Evolutionary conservation across 2,113 vertebrate genomes (phyloP).

Genomic region (Leptobrachium leishanense): DNA sequence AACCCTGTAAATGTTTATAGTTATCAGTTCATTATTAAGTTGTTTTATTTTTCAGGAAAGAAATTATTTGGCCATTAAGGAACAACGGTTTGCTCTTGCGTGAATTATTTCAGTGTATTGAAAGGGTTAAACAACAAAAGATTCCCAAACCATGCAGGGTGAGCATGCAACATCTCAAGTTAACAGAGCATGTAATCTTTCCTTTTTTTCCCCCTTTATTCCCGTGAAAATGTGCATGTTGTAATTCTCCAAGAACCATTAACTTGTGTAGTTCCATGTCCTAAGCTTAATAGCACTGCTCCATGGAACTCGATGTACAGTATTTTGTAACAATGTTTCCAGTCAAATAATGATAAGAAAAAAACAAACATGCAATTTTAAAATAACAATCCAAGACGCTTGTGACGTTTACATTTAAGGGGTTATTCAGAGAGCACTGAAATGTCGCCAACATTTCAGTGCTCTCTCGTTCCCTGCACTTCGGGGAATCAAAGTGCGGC

Average conservation of each 20-base stretch:
- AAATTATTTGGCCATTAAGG: too few relatives aligned
- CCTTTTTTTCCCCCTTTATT: background rate
- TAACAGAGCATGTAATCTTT: slow-evolving; percentile 10
- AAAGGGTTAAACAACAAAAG: background rate
- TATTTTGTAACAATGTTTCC: slow-evolving; percentile 1
- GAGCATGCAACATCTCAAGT: background rate
- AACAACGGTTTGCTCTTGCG: too few relatives aligned
- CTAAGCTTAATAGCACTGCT: background rate
- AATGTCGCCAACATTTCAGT: too few relatives aligned
- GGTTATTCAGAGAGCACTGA: too few relatives aligned
- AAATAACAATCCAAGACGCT: too few relatives aligned
- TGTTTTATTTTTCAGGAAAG: too few relatives aligned
- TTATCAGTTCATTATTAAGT: too few relatives aligned
- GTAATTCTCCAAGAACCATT: background rate
- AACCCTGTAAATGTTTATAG: too few relatives aligned
- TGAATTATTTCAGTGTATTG: background rate
- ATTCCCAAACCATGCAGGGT: background rate
- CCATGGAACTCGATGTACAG: background rate
- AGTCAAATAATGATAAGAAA: background rate
- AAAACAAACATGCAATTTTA: background rate
- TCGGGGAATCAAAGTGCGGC: too few relatives aligned
- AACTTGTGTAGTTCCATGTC: slow-evolving; percentile 2
- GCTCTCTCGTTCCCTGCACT: too few relatives aligned
- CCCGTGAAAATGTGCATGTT: slow-evolving; percentile 12
- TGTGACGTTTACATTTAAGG: too few relatives aligned